phyloP scores from a whole-genome alignment of 2,797 vertebrate genomes.

The Acanthurus lineatus region DNA sequence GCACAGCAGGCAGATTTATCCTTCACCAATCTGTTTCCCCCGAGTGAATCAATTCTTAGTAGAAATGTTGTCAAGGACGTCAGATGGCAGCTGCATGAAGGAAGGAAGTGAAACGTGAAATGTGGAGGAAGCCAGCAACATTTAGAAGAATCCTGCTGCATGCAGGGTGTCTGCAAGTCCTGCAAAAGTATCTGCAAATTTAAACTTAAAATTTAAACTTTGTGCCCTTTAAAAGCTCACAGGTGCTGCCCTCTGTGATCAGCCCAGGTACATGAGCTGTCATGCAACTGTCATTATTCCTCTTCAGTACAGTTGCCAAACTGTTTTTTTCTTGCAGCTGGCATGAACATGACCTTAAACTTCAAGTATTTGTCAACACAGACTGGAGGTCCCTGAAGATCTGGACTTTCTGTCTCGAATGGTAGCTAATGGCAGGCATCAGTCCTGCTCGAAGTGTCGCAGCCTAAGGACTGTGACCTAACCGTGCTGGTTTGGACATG shows the following conservation, averaged over 20 bases:
- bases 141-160: background rate
- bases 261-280: background rate
- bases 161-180: conserved; percentile 7
- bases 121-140: conserved; percentile 4
- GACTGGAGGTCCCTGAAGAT: background rate
- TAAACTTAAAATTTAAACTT: background rate
- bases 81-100: conserved; percentile 12
- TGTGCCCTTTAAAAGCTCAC: background rate
- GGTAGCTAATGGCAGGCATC: background rate
- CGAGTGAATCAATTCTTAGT: background rate
- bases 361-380: background rate
- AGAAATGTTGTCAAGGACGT: conserved; percentile 3
- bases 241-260: conserved; percentile 7
- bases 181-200: background rate
- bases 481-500: background rate
- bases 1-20: conserved; percentile 10
- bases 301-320: conserved; percentile 35
- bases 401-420: background rate
- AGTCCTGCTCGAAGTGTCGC: background rate
- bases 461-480: background rate
- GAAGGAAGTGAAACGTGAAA: conserved; percentile 25
- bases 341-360: background rate
- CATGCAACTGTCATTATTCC: conserved; percentile 12
- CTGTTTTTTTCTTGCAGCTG: conserved; percentile 17
- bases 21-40: background rate